These are phyloP conservation scores for Sebastes minor DNA, from an alignment of 2,797 vertebrate species.

Conservation along the genomic window DNA sequence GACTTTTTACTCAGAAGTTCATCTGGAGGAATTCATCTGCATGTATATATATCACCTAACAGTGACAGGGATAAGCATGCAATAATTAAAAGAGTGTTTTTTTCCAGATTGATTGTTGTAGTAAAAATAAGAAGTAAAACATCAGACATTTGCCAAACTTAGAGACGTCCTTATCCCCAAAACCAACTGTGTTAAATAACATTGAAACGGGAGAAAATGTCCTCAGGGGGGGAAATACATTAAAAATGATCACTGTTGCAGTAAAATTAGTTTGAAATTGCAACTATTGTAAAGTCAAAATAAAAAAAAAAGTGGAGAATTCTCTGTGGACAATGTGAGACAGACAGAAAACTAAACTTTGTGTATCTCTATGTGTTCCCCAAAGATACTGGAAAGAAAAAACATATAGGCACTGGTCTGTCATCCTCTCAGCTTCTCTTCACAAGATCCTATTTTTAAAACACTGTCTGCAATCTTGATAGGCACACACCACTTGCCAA, in stretches of 20 bases:
- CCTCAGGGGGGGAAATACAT: not conserved
- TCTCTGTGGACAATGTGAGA: constrained; percentile 3
- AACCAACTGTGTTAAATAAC: constrained; percentile 21
- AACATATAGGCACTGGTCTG: constrained; percentile 39
- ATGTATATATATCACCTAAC: constrained; percentile 11
- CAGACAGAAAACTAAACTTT: constrained; percentile 19
- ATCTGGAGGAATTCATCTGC: not conserved
- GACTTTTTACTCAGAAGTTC: not conserved
- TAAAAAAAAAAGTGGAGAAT: not conserved
- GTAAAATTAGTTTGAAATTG: constrained; percentile 76
- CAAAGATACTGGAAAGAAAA: constrained; percentile 61
- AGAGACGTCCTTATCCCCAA: not conserved
- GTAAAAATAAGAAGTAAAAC: not conserved
- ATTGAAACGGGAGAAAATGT: constrained; percentile 21
- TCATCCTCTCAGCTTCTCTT: constrained; percentile 35
- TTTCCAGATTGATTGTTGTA: not conserved
- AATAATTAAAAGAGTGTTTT: constrained; percentile 1
- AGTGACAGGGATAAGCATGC: constrained; percentile 36
- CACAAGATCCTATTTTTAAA: constrained; percentile 72
- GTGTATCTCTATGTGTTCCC: constrained; percentile 41
- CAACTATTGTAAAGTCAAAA: constrained; percentile 16
- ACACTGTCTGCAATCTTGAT: constrained; percentile 71
- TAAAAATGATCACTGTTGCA: constrained; percentile 10
- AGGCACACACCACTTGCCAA: constrained; percentile 77
- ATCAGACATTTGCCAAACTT: not conserved